These are phyloP conservation scores for Synaphobranchus kaupii DNA, from an alignment of 2,797 vertebrate species.

Conservation along the genomic window DNA sequence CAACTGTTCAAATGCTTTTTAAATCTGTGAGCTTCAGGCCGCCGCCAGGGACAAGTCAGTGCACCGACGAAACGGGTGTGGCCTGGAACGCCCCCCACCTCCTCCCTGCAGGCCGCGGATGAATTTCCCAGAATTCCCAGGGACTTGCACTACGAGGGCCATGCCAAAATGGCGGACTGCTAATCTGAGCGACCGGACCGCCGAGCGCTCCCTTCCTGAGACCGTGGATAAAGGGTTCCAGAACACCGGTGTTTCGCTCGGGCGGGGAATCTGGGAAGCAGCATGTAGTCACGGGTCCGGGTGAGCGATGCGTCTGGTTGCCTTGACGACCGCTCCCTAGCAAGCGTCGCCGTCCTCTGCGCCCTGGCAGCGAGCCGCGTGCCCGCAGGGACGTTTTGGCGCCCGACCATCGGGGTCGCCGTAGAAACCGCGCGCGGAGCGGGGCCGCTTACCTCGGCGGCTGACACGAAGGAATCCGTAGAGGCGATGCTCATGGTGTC, in stretches of 20 bases:
- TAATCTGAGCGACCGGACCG: background rate
- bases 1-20: background rate
- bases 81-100: background rate
- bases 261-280: background rate
- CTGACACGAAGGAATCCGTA: slow-evolving; percentile 91
- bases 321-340: too few species aligned
- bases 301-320: background rate
- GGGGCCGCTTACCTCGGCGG: slow-evolving; percentile 81
- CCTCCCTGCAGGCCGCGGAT: background rate
- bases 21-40: background rate
- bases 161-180: background rate
- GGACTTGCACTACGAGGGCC: background rate
- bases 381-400: background rate
- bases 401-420: background rate
- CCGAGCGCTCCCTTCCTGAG: background rate
- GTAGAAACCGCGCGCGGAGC: background rate
- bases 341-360: background rate
- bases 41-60: background rate
- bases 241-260: background rate
- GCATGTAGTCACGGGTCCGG: too few species aligned
- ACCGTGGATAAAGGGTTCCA: background rate
- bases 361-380: background rate
- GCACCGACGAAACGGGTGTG: background rate
- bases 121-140: background rate
- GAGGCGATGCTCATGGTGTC: slow-evolving; percentile 88